Evolutionary conservation across 1,140 invertebrate genomes (phyloP), one percentile per base, ranked within the genome.

Genomic region (Belonocnema kinseyi): DNA sequence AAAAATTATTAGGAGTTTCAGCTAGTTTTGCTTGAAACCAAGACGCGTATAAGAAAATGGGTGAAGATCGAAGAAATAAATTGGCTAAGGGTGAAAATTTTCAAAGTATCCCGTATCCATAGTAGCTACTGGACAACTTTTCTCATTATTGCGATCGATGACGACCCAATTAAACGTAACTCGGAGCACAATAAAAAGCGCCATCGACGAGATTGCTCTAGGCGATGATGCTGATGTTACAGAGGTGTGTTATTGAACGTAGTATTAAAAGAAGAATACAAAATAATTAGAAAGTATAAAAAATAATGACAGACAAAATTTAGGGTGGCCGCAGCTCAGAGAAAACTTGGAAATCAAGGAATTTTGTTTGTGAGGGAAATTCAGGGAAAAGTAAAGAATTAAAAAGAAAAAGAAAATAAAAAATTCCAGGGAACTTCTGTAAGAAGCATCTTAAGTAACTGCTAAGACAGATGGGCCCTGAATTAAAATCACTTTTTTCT

Each of bases 71-170:
- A 66, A 66, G 61, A 66, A 66, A 66, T 66, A 66, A 66, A 66
- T 66, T 66, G 61, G 61, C 61, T 66, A 33, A 21, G 61, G 61
- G 26, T 46, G 61, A 11, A 11, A 66, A 66, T 66, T 66, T 66
- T 46, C 33, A 66, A 66, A 66, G 61, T 66, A 66, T 66, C 61
- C 40, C 12, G 26, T 66, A 40, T 66, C 61, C 61, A 66, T 66
- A 66, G 61, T 33, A 66, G 61, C 26, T 66, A 33, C 61, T 40
- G 61, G 61, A 66, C 61, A 66, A 66, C 61, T 66, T 66, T 66
- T 66, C 61, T 66, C 61, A 66, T 66, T 66, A 66, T 66, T 66
- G 61, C 61, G 61, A 66, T 66, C 61, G 61, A 66, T 66, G 61
- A 66, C 61, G 61, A 66, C 61, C 61, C 61, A 66, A 66, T 66